Conservation (phyloP, 2,888 invertebrate species). For the Criorhina ranunculi region DNA sequence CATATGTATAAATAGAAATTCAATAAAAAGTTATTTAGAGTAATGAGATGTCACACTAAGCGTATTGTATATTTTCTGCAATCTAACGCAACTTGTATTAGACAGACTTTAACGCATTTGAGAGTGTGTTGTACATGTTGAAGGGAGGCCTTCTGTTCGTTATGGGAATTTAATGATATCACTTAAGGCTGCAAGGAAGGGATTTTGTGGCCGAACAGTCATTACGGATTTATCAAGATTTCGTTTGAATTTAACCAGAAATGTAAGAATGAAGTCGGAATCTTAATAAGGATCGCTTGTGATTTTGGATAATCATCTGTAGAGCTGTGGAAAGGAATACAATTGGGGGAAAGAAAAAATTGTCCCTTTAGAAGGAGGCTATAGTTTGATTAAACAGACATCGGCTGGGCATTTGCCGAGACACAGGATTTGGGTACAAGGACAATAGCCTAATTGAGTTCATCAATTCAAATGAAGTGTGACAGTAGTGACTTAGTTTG, state of each 20-base stretch:
- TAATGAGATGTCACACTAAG: conserved; percentile 41
- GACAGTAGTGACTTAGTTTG: neutral
- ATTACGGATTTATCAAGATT: conserved; percentile 33
- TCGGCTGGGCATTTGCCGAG: neutral
- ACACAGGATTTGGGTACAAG: neutral
- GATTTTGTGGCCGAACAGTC: neutral
- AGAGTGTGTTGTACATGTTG: conserved; percentile 3
- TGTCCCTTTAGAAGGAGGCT: no score
- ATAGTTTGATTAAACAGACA: neutral
- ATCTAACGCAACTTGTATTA: conserved; percentile 8
- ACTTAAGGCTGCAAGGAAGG: neutral
- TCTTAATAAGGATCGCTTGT: conserved; percentile 19
- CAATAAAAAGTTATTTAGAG: conserved; percentile 45
- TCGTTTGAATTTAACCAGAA: conserved; percentile 6
- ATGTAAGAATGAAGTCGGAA: conserved; percentile 23
- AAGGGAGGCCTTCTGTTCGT: conserved; percentile 21
- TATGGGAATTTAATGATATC: conserved; percentile 48
- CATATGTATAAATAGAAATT: conserved; percentile 44
- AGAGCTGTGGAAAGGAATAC: neutral
- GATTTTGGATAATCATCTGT: conserved; percentile 33
- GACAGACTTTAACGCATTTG: conserved; percentile 11
- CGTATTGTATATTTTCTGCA: conserved; percentile 22
- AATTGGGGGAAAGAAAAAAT: neutral
- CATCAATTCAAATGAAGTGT: conserved; percentile 15
- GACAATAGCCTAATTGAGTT: conserved; percentile 14